Evolutionary conservation across 2,888 invertebrate species (phyloP), one percentile per base, ranked within the genome.

Genomic region (Oscheius sp.): DNA sequence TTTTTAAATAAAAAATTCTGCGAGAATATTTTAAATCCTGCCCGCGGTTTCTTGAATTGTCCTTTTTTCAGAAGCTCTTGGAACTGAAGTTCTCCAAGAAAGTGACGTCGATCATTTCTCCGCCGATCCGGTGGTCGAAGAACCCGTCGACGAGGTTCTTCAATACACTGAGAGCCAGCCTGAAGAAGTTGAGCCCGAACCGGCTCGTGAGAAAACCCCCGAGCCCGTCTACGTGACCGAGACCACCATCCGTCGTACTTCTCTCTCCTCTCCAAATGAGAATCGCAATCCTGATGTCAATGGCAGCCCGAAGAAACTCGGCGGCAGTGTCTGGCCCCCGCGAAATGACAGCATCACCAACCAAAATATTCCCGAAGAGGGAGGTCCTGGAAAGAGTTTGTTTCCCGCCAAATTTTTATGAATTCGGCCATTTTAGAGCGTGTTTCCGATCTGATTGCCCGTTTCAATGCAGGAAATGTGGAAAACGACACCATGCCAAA

Each of bases 381-480:
- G 72, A 52, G 72, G 66, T n/a, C n/a, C 41, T 29, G 53, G 53
- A 46, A 69, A 69, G 56, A 69, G 69, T 69, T 35, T 7, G 55
- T 49, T 69, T 69, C n/a, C 21, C 13, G 6, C 9, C 9, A 9
- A 7, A 7, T 13, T 16, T 5, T 5, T 13, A 3, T 7, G 3
- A 23, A 43, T 43, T 43, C 1, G 5, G 18, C n/a, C 6, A 58
- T 78, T 78, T 45, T 69, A 80, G 79, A 80, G 69, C 71, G 69
- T 18, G 77, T 80, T 23, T 76, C 77, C 41, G 80, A 78, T 18
- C 71, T 80, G 21, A 80, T 80, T 41, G 80, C 80, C 46, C 75
- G 78, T 52, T 80, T 80, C 76, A 80, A 80, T 59, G 69, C 56
- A 16, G 80, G 80, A 43, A 68, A 63, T 18, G 52, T 76, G 6